Base-by-base conservation (phyloP, 2,888 invertebrate species). In the Lottia scabra region DNA sequence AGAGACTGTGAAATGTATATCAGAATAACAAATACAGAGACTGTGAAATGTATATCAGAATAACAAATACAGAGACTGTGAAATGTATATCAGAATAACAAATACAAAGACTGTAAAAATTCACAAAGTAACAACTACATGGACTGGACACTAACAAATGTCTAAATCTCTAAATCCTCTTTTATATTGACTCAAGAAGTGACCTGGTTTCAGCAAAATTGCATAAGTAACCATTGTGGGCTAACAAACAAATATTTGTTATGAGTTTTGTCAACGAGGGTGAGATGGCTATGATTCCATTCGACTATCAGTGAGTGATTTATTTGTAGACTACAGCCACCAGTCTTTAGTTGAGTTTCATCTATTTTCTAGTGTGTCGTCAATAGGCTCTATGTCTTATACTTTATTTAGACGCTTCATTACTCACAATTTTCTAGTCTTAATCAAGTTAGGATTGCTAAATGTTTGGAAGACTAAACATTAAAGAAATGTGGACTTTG, bases 171-270 rank as follows among this genome's bases (percentile, higher is more conserved):
- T 13, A 56, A 56, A 56, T 56, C 56, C 23, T 10, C 23, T 4
- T 19, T 19, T 23, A 23, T 56, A 56, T 56, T 56, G 19, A 56
- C 56, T 23, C 19, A 56, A 56, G 56, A 56, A 23, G 19, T 56
- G 56, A 56, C 56, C 56, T 23, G 19, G 56, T 56, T 56, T 56
- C 23, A 56, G 23, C 19, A 56, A 56, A 56, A 56, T 56, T 56
- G 56, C 56, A 56, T 56, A 56, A 56, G 10, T 56, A 56, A 56
- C 56, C 56, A 56, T 23, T 23, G 23, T 23, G 56, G 56, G 23
- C 56, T 56, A 56, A 23, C 56, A 56, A 23, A 56, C 56, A 56
- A 56, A 56, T 56, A 56, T 56, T 56, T 56, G 56, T 19, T 38
- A 56, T 56, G 19, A 23, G 56, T 56, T 56, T 23, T 56, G 56